phyloP scores from a whole-genome alignment of 1,140 invertebrate species.

The Sycophaga agraensis region DNA sequence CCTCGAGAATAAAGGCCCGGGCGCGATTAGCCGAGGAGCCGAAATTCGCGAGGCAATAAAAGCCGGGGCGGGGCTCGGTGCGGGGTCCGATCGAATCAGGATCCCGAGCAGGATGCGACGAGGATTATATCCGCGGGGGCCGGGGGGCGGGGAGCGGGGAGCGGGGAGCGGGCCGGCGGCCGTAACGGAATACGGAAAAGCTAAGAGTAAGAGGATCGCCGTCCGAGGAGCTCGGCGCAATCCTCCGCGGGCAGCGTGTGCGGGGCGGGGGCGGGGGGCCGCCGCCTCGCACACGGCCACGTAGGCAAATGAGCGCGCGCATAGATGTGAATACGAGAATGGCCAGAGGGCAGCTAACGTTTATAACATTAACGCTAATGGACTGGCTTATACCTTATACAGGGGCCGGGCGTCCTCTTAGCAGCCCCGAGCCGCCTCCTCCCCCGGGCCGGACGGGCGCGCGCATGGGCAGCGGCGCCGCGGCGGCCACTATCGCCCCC shows the following conservation, averaged over 20 bases:
- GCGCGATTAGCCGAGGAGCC: too few relatives aligned
- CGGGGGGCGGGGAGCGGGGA: neutral
- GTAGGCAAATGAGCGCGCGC: constrained; percentile 25
- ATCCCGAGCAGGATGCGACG: constrained; percentile 5
- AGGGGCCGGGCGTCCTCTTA: constrained; percentile 36
- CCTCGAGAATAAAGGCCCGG: too few relatives aligned
- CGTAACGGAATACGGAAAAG: constrained; percentile 27
- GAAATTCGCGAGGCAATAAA: too few relatives aligned
- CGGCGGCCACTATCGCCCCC: constrained; percentile 2
- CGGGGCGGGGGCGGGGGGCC: too few relatives aligned
- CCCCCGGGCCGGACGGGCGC: constrained; percentile 15
- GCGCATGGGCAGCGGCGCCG: neutral
- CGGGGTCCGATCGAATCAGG: constrained; percentile 23
- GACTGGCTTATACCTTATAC: constrained; percentile 60
- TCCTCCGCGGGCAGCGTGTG: neutral
- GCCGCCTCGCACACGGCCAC: too few relatives aligned
- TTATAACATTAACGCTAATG: constrained; percentile 62
- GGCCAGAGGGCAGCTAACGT: constrained; percentile 59
- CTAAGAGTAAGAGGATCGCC: constrained; percentile 26
- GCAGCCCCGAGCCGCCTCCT: neutral
- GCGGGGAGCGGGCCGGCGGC: neutral
- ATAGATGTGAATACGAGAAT: constrained; percentile 49
- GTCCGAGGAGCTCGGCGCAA: constrained; percentile 1
- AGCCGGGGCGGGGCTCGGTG: too few relatives aligned
- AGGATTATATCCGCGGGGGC: constrained; percentile 14